Base-by-base conservation (phyloP, 2,797 vertebrate genomes). In the Rhynchonycteris naso region DNA sequence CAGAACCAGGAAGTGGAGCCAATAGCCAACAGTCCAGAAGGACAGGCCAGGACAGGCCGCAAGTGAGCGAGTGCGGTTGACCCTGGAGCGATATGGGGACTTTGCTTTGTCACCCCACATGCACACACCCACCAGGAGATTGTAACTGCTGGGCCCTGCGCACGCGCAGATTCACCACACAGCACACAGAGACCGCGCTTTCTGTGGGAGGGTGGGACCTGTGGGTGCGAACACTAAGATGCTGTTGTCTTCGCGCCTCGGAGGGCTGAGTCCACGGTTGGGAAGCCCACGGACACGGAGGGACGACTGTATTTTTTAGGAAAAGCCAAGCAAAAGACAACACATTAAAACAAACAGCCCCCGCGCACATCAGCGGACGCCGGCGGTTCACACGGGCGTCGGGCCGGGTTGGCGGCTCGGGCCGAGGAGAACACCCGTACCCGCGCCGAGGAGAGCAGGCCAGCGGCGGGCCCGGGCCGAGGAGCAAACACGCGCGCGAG, bases 151-250 rank as follows among this genome's bases (percentile, higher is more conserved):
- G 30, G 19, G 59, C 59, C 43, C 30, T 24, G 24, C 19, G 19
- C 30, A 3, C 5, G 0, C 13, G 47, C 63, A 68, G 81, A 83
- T 66, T 83, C 47, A 30, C 50, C 61, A 26, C 24, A 26, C 21
- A 1, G 61, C 30, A 3, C 19, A 13, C 24, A 7, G 3, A 3
- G 1, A 22, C 5, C 4, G 13, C 5, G n/a, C 9, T 33, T 3
- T 15, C 65, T n/a, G 3, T 28, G 30, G 7, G 30, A 7, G 12
- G 30, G 5, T 11, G 63, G 30, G 66, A 66, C 66, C 80, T 22
- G 43, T 13, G 19, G 30, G 1, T 10, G 59, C 6, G 7, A 33
- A 11, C 1, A 30, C 0, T 21, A 33, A 52, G 5, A 26, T 24
- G 43, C 7, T 16, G 30, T 33, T 26, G 30, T 33, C 16, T 6